These are phyloP conservation scores for Dufourea novaeangliae DNA, from an alignment of 1,140 invertebrate species.

Conservation along the genomic window DNA sequence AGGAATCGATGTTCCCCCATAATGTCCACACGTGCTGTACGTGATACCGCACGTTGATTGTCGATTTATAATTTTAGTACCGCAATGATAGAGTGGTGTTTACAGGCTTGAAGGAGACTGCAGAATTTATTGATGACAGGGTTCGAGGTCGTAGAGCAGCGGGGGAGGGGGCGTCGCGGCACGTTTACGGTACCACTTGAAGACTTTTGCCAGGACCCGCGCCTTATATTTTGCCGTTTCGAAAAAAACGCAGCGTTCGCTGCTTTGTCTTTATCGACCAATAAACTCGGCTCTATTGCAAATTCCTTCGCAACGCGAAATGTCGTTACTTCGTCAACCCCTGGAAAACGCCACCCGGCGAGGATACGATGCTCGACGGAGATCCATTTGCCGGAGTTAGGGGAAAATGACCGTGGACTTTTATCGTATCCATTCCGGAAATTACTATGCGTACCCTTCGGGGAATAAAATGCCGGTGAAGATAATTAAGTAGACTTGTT, in stretches of 20 bases:
- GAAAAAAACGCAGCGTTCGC: constrained; percentile 49
- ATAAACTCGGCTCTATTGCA: constrained; percentile 65
- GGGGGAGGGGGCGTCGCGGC: background rate
- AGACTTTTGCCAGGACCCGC: constrained; percentile 30
- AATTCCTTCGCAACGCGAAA: constrained; percentile 58
- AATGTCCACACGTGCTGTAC: background rate
- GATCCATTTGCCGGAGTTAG: background rate
- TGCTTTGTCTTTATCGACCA: constrained; percentile 58
- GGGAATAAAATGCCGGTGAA: background rate
- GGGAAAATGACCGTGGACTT: background rate
- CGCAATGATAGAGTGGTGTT: constrained; percentile 24
- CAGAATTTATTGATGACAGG: constrained; percentile 52
- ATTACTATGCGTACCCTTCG: background rate
- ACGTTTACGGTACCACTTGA: constrained; percentile 41
- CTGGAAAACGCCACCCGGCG: background rate
- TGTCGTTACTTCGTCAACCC: constrained; percentile 37
- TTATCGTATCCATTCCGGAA: constrained; percentile 7
- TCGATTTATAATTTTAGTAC: constrained; percentile 56
- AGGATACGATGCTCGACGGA: constrained; percentile 2
- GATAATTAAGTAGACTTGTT: background rate
- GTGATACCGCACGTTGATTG: constrained; percentile 30
- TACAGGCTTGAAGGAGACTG: constrained; percentile 36
- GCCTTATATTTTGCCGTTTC: constrained; percentile 40
- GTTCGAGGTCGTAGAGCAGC: too few species aligned
- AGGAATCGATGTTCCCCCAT: background rate